A percentile compares a stretch with the other conserved stretches of the same genome.
These are phyloP conservation scores for Sipha flava DNA, from an alignment of 1,140 invertebrate species.

Conservation along the genomic window DNA sequence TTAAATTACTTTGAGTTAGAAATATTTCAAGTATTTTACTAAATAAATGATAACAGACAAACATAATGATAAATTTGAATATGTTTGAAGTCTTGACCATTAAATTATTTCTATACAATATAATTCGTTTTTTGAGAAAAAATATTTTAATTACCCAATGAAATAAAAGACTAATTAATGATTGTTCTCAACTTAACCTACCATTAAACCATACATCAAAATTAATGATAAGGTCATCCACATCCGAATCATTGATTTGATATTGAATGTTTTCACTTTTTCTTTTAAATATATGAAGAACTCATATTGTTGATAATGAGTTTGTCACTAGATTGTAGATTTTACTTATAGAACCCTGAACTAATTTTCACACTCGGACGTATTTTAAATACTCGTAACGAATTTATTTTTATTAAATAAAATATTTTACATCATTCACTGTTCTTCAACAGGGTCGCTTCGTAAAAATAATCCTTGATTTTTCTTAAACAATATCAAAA, in stretches of 20 bases:
- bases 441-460: neutral
- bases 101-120: too few relatives aligned
- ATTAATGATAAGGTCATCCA: constrained; percentile 1
- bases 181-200: too few relatives aligned
- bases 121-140: too few relatives aligned
- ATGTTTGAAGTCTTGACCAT: too few relatives aligned
- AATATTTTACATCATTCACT: neutral
- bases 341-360: constrained; percentile 14
- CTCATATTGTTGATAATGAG: neutral
- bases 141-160: neutral
- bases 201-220: neutral
- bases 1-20: too few relatives aligned
- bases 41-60: too few relatives aligned
- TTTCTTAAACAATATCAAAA: neutral
- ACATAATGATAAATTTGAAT: too few relatives aligned
- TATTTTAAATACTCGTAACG: constrained; percentile 9
- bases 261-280: constrained; percentile 12
- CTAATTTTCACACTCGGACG: constrained; percentile 13
- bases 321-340: neutral
- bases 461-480: neutral
- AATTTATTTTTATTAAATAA: neutral
- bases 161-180: too few relatives aligned
- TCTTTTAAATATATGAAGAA: neutral
- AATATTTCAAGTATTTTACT: too few relatives aligned
- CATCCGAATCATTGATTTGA: neutral